phyloP scores from a whole-genome alignment of 1,140 invertebrate species.

The Portunus trituberculatus region DNA sequence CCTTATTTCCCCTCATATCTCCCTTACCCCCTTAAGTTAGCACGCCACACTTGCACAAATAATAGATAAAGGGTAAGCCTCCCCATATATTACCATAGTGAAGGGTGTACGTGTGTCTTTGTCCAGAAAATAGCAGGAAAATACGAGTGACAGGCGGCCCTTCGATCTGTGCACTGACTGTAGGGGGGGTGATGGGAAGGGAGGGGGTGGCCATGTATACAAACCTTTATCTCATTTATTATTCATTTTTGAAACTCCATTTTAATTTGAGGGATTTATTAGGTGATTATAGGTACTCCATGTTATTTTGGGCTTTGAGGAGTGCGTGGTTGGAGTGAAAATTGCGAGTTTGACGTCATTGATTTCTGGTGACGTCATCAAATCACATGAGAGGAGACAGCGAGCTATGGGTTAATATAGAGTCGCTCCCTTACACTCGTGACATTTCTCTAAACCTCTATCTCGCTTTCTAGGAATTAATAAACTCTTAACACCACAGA shows the following conservation, averaged over 20 bases:
- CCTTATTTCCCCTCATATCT: no score
- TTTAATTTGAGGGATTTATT: neutral
- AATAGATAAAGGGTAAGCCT: no score
- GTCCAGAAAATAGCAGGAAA: neutral
- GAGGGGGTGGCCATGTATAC: constrained; percentile 49
- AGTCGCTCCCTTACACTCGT: no score
- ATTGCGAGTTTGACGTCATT: neutral
- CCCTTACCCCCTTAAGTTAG: no score
- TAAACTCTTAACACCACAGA: no score
- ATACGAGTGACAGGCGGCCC: neutral
- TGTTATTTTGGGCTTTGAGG: neutral
- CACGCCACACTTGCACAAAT: no score
- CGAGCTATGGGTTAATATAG: no score
- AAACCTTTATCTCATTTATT: constrained; percentile 8
- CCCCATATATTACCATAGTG: neutral
- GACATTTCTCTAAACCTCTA: no score
- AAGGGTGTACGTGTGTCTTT: neutral
- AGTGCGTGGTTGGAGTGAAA: neutral
- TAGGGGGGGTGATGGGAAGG: neutral
- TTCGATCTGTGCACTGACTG: constrained; percentile 66
- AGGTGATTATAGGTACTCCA: neutral
- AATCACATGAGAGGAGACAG: constrained; percentile 30
- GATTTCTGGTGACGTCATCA: constrained; percentile 30
- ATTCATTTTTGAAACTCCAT: neutral
- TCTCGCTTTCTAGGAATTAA: no score